Evolutionary conservation across 2,888 invertebrate genomes (phyloP), one percentile per base, ranked within the genome.

Genomic region (Chalcosyrphus nemorum): DNA sequence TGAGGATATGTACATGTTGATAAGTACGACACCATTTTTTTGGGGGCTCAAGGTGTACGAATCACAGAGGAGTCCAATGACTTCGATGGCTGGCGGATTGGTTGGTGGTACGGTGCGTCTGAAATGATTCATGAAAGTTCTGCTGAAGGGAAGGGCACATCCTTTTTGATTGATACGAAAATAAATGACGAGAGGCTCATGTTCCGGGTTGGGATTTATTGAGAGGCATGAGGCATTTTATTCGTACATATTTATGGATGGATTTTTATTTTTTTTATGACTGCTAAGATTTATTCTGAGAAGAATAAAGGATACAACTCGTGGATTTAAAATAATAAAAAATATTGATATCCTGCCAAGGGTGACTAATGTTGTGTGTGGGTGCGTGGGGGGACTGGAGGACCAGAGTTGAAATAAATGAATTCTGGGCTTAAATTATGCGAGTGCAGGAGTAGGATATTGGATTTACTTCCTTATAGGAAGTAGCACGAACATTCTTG

Each of bases 1-100:
- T 32, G 21, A 21, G 45, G 7, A 24, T 4, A 38, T 43, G 15
- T 24, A 47, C 35, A 54, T 76, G 72, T 61, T 72, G 77, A 82
- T 66, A 65, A 71, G 66, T 61, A 38, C 35, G n/a, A n/a, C 47
- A 47, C 43, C 63, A 70, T 81, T 63, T 59, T 4, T n/a, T n/a
- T 57, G 47, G 54, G 50, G 13, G 13, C 9, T 6, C 52, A 61
- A 61, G 68, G 71, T 61, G 61, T 59, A 24, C 4, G 35, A 56
- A 54, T 72, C 41, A 41, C 52, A 27, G 45, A 13, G 50, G 19
- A 66, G 24, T 66, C 38, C 35, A 41, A 35, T 66, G 50, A 17
- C 59, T 47, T 27, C n/a, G 21, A 19, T 11, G 5, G 38, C 2
- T 17, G 24, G 9, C 43, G 4, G 35, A 27, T 50, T 4, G 2